Conservation (phyloP, 1,140 invertebrate genomes). For the Melitaea cinxia region DNA sequence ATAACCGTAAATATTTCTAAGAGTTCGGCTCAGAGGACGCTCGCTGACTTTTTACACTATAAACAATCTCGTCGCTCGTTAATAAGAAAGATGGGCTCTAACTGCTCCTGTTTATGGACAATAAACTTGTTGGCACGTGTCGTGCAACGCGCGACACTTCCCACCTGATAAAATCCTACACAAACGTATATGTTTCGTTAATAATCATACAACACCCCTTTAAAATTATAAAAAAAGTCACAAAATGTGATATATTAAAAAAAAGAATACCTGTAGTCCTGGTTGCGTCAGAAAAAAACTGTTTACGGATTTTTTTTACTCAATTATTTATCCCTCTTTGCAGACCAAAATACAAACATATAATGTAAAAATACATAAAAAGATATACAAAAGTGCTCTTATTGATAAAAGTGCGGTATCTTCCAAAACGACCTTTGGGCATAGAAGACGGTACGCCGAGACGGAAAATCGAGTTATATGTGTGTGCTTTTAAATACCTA, state of each 20-base stretch:
- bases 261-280: too few species aligned
- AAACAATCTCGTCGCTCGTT: conserved; percentile 74
- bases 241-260: too few species aligned
- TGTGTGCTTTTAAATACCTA: conserved; percentile 4
- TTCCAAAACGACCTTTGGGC: too few species aligned
- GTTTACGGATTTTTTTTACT: too few species aligned
- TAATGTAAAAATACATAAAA: too few species aligned
- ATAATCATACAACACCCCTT: conserved; percentile 24
- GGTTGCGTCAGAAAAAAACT: too few species aligned
- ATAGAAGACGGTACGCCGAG: too few species aligned
- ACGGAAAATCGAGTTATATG: too few species aligned
- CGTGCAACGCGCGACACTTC: conserved; percentile 56
- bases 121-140: conserved; percentile 70
- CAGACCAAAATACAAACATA: too few species aligned
- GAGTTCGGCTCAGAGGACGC: conserved; percentile 48
- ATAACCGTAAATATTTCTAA: conserved; percentile 67
- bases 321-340: too few species aligned
- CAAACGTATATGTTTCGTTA: conserved; percentile 33
- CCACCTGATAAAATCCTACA: conserved; percentile 56
- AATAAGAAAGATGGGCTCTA: conserved; percentile 79
- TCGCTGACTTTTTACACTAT: conserved; percentile 70
- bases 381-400: too few species aligned
- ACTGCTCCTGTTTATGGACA: conserved; percentile 71
- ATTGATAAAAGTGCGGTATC: too few species aligned
- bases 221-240: conserved; percentile 11